Evolutionary conservation across 1,140 invertebrate genomes (phyloP).

Genomic region (Zaprionus lachaisei): DNA sequence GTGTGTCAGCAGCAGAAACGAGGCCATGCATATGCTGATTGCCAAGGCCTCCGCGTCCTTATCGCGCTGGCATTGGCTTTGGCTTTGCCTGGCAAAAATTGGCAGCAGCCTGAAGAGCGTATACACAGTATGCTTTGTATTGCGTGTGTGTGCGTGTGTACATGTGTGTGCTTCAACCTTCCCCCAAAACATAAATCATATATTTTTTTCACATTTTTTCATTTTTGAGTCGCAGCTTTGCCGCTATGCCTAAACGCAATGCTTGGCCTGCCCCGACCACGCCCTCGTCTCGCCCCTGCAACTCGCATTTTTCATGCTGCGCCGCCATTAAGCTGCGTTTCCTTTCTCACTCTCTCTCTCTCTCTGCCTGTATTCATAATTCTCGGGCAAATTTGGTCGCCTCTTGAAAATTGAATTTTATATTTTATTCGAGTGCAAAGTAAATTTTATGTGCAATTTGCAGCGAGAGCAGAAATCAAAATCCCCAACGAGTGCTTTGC

Average conservation of each 20-base stretch:
- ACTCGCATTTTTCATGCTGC: constrained; percentile 64
- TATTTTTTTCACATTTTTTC: constrained; percentile 40
- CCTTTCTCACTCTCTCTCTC: constrained; percentile 32
- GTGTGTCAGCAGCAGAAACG: constrained; percentile 31
- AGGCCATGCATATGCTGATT: constrained; percentile 72
- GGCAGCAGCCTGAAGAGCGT: constrained; percentile 46
- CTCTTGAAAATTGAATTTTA: constrained; percentile 51
- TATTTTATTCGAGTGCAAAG: constrained; percentile 42
- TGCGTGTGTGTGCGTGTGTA: not conserved
- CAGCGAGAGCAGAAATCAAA: constrained; percentile 44
- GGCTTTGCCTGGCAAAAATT: constrained; percentile 35
- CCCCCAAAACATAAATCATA: constrained; percentile 63
- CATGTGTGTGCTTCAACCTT: constrained; percentile 11
- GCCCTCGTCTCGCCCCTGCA: not conserved
- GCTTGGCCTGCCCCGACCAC: not conserved
- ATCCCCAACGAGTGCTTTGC: constrained; percentile 62
- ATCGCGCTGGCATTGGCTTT: constrained; percentile 47
- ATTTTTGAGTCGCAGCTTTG: constrained; percentile 7
- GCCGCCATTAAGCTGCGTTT: constrained; percentile 63
- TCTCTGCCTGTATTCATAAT: not conserved
- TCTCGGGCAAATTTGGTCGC: constrained; percentile 22
- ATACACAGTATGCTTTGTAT: not conserved
- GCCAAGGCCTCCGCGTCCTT: constrained; percentile 52
- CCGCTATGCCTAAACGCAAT: constrained; percentile 21
- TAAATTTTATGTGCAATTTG: constrained; percentile 66